Evolutionary conservation across 2,888 invertebrate species (phyloP), one percentile per base, ranked within the genome.

Genomic region (Endomychus coccineus): DNA sequence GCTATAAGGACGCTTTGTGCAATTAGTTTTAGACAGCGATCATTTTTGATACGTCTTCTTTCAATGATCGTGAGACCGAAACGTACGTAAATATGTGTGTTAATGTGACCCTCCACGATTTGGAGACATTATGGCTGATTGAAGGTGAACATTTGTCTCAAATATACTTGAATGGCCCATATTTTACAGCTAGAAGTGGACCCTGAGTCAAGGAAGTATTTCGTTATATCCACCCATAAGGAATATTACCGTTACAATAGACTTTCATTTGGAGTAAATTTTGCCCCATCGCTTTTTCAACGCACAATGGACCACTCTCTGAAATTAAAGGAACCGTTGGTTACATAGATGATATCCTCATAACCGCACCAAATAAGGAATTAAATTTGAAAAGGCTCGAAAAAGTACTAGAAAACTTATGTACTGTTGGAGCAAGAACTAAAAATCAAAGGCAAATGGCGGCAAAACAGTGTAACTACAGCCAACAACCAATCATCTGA

Each of bases 231-330:
- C 2, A 14, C 28, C 6, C 28, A 28, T 16, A 3, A 27, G 9
- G 34, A 21, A 24, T 43, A 35, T 36, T 45, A 38, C 17, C 12
- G 11, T 15, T 42, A 40, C 25, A 31, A 40, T 16, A 22, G 44
- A 14, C 25, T 45, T 16, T 39, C 45, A 3, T 39, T 45, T 37
- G 44, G 44, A 27, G 25, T 46, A n/a, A 27, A 11, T 17, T 36
- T 39, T 27, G 45, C 36, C 13, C 43, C 43, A 15, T 25, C 43
- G 3, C 27, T 44, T 19, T 45, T 42, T 22, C 36, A 42, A 35
- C 27, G 41, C 13, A 32, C 28, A 5, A 42, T 42, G 34, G 39
- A 45, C 14, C 35, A 45, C 22, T 45, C 2, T 15, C 28, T 1
- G 38, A 31, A 17, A 32, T 41, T 9, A 15, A 40, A 9, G 36